A percentile compares a stretch with the other conserved stretches of the same genome.
These are phyloP conservation scores for Sisyra nigra DNA, from an alignment of 2,888 invertebrate species.

Conservation along the genomic window DNA sequence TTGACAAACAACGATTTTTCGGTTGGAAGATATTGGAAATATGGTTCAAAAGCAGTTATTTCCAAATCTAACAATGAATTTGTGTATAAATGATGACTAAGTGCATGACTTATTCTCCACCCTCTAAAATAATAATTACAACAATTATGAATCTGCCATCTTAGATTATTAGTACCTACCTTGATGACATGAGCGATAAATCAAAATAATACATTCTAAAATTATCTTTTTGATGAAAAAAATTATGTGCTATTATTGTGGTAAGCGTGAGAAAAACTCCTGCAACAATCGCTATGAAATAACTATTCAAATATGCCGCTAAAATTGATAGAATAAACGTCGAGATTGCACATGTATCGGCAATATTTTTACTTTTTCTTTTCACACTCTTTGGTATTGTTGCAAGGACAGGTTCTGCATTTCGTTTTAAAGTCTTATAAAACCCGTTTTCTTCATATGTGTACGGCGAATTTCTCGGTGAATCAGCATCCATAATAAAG, in stretches of 20 bases:
- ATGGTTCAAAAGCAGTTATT: slow-evolving; percentile 48
- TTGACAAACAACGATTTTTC: slow-evolving; percentile 34
- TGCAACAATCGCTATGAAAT: slow-evolving; percentile 30
- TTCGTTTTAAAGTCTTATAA: slow-evolving; percentile 48
- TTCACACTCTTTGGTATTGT: slow-evolving; percentile 29
- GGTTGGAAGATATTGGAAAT: slow-evolving; percentile 44
- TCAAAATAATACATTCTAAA: slow-evolving; percentile 69
- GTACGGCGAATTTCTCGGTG: slow-evolving; percentile 50
- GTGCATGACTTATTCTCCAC: slow-evolving; percentile 57
- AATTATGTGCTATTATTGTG: slow-evolving; percentile 54
- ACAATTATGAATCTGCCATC: background rate
- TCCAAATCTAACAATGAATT: slow-evolving; percentile 64
- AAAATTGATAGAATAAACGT: slow-evolving; percentile 24
- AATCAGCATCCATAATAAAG: slow-evolving; percentile 42
- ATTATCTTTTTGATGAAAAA: slow-evolving; percentile 56
- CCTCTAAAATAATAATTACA: slow-evolving; percentile 29
- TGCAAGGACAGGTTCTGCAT: slow-evolving; percentile 36
- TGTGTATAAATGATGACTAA: slow-evolving; percentile 66
- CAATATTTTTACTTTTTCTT: slow-evolving; percentile 18
- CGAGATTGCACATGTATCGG: slow-evolving; percentile 23
- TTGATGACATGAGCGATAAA: slow-evolving; percentile 45
- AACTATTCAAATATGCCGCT: slow-evolving; percentile 22
- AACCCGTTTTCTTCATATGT: slow-evolving; percentile 61
- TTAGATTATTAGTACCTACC: slow-evolving; percentile 23
- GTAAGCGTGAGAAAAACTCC: slow-evolving; percentile 41